phyloP scores from a whole-genome alignment of 2,113 vertebrate species.

The Nannobrachium achirus region DNA sequence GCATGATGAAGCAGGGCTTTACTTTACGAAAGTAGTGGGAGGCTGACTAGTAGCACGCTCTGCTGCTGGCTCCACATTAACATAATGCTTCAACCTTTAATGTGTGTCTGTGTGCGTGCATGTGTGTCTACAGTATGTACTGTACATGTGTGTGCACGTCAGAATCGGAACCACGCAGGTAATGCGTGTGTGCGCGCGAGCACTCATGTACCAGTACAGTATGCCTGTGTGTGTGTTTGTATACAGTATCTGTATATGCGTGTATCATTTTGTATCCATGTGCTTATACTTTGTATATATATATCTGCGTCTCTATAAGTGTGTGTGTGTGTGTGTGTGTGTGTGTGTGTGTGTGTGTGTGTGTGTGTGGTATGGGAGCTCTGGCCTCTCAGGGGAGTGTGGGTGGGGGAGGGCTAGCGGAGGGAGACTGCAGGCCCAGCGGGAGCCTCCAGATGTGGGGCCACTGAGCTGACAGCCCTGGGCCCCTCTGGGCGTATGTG shows the following conservation, averaged over 20 bases:
- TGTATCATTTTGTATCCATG: constrained; percentile 5
- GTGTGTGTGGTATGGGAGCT: constrained; percentile 41
- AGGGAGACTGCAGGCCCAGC: constrained; percentile 71
- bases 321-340: background rate
- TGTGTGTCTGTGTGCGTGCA: constrained; percentile 44
- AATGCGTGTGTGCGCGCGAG: background rate
- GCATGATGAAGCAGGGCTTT: too few relatives aligned
- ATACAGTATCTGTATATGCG: background rate
- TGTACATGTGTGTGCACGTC: constrained; percentile 3
- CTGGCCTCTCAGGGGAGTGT: constrained; percentile 57
- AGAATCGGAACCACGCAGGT: too few relatives aligned
- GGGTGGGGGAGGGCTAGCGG: constrained; percentile 50
- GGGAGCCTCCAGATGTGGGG: constrained; percentile 83
- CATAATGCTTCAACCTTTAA: constrained; percentile 70
- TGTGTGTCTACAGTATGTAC: background rate
- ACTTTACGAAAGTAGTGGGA: too few relatives aligned
- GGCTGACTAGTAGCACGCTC: constrained; percentile 69
- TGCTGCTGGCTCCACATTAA: constrained; percentile 64
- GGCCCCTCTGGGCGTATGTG: constrained; percentile 75
- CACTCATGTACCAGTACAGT: background rate
- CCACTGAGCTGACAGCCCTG: constrained; percentile 76
- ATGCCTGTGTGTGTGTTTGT: background rate
- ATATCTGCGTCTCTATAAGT: background rate
- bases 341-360: constrained; percentile 21
- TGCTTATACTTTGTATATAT: constrained; percentile 12